Evolutionary conservation across 2,888 invertebrate species (phyloP), one percentile per base, ranked within the genome.

Genomic region (Apodemia mormo): DNA sequence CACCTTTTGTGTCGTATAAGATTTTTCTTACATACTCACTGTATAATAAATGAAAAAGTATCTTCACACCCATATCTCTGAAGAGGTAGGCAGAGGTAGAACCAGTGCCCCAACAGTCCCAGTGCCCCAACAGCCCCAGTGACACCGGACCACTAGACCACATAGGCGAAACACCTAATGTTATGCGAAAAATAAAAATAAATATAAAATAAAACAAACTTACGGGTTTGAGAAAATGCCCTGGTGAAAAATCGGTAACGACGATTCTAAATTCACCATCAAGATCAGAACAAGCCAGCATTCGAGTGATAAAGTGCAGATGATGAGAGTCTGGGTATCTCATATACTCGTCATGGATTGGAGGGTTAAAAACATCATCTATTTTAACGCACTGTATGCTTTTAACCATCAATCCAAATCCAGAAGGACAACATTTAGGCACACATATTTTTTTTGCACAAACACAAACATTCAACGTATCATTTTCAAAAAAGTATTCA

Each of bases 401-500:
- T 30, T 58, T 58, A 9, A 30, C 30, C 2, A 5, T 9, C 8
- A 58, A 30, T 29, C 58, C 58, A 30, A 4, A 30, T 29, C 30
- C 58, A 22, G 9, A 7, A 30, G 2, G 10, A 58, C 58, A 58
- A 58, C 58, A 58, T 58, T 58, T 58, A 58, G 22, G 58, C 3
- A 58, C 58, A 58, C 58, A 58, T 22, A 58, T 30, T 30, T 58
- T 58, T 30, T 58, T 58, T 1, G 29, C 29, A 58, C 58, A 58
- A 58, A 58, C 58, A 58, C 58, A 58, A 58, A 58, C 58, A 12
- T 58, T 30, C 12, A 58, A 30, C 0, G 58, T 58, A 30, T 58
- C 10, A 30, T 58, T 58, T 58, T 58, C 58, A 58, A 58, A 58
- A 29, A 58, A 58, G 30, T 58, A 58, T 58, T 58, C 58, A 4